A percentile compares a stretch with the other conserved stretches of the same genome.
Evolutionary conservation across 2,797 vertebrate genomes (phyloP).

Genomic region (Enteromius mattozi): DNA sequence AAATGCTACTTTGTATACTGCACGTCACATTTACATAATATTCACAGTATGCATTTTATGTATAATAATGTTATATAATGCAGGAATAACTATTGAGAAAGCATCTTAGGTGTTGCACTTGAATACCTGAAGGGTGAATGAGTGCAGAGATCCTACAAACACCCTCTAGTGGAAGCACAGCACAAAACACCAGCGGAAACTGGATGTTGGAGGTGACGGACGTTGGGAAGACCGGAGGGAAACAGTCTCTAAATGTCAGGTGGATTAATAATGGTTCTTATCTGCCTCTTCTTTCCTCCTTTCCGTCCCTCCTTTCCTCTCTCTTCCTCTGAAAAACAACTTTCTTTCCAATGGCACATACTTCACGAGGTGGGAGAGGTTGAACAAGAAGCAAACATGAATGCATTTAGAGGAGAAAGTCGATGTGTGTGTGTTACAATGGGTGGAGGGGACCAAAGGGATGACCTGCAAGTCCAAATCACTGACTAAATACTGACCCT

Average conservation of each 20-base stretch:
- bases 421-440: constrained; percentile 22
- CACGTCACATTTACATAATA: neutral
- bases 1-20: neutral
- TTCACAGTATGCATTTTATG: neutral
- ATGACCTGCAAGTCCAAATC: constrained; percentile 30
- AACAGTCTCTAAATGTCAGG: constrained; percentile 46
- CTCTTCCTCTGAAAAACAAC: constrained; percentile 59
- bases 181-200: constrained; percentile 30
- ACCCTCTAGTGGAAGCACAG: constrained; percentile 56
- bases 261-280: constrained; percentile 58
- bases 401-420: constrained; percentile 44
- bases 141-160: neutral
- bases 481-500: constrained; percentile 48
- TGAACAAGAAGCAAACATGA: constrained; percentile 53
- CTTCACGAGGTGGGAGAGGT: constrained; percentile 54
- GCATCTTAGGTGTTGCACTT: neutral
- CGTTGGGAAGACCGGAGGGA: constrained; percentile 30
- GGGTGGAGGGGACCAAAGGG: constrained; percentile 29
- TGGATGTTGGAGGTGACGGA: constrained; percentile 43
- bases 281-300: constrained; percentile 49
- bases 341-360: constrained; percentile 54
- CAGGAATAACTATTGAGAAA: neutral
- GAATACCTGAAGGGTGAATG: neutral
- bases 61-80: neutral
- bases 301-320: constrained; percentile 40